A percentile compares a stretch with the other conserved stretches of the same genome.
phyloP scores from a whole-genome alignment of 2,888 invertebrate genomes.

The Scaptomyza flava region DNA sequence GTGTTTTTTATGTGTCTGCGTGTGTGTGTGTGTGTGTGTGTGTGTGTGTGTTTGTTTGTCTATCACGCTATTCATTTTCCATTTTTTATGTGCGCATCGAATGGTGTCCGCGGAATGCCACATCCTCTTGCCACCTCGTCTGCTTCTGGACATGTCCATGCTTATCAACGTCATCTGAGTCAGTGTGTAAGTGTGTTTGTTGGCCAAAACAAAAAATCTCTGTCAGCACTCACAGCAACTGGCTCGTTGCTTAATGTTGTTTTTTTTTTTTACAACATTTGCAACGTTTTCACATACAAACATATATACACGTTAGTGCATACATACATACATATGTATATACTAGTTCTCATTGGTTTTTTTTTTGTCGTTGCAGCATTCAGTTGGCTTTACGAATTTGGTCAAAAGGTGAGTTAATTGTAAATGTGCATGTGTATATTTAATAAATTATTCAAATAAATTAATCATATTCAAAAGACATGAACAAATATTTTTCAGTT shows the following conservation, averaged over 20 bases:
- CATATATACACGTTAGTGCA: neutral
- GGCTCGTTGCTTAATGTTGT: slow-evolving; percentile 24
- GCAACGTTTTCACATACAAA: slow-evolving; percentile 10
- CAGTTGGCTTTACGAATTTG: slow-evolving; percentile 5
- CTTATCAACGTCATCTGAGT: slow-evolving; percentile 39
- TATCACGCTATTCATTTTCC: slow-evolving; percentile 58
- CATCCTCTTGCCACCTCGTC: slow-evolving; percentile 8
- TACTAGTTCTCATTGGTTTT: slow-evolving; percentile 2
- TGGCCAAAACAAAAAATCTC: slow-evolving; percentile 14
- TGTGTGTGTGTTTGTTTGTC: slow-evolving; percentile 13
- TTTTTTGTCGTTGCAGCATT: slow-evolving; percentile 7
- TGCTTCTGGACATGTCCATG: slow-evolving; percentile 22
- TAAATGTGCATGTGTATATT: neutral
- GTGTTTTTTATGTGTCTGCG: neutral
- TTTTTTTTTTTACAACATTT: slow-evolving; percentile 4
- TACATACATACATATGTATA: neutral
- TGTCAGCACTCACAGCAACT: slow-evolving; percentile 37
- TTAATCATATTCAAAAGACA: slow-evolving; percentile 7
- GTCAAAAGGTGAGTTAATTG: slow-evolving; percentile 38
- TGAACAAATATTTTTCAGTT: neutral
- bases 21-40: neutral
- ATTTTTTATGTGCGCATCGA: slow-evolving; percentile 41
- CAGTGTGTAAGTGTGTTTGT: neutral
- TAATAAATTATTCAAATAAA: slow-evolving; percentile 6
- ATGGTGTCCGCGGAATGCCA: slow-evolving; percentile 48